Evolutionary conservation across 2,888 invertebrate genomes (phyloP).

Genomic region (Microctonus hyperodae): DNA sequence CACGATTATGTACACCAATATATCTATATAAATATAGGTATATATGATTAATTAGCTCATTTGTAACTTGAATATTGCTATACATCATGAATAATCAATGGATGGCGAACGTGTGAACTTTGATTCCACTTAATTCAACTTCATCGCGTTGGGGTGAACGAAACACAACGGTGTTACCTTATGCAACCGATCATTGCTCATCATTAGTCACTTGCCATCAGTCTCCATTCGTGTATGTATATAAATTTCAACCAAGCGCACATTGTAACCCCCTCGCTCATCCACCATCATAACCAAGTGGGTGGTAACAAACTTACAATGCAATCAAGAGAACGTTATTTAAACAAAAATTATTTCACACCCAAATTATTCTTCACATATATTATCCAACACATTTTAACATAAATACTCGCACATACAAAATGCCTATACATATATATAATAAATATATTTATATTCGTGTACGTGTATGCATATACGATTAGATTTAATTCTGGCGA

Average conservation of each 20-base stretch:
- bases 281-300: too few species aligned
- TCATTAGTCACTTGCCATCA: conserved; percentile 39
- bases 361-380: too few species aligned
- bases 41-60: conserved; percentile 40
- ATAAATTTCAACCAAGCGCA: background rate
- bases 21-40: background rate
- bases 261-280: background rate
- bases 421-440: too few species aligned
- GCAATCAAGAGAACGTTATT: too few species aligned
- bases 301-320: too few species aligned
- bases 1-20: background rate
- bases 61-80: conserved; percentile 38
- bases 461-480: too few species aligned
- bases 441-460: too few species aligned
- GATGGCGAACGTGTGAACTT: conserved; percentile 40
- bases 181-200: conserved; percentile 41
- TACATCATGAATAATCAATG: conserved; percentile 43
- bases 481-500: too few species aligned
- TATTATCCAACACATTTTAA: too few species aligned
- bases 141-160: background rate
- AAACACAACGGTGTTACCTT: conserved; percentile 18
- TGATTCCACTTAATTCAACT: conserved; percentile 28
- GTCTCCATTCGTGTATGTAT: background rate
- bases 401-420: too few species aligned
- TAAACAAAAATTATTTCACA: too few species aligned